phyloP scores from a whole-genome alignment of 2,113 vertebrate genomes.

The Ailurus styani region DNA sequence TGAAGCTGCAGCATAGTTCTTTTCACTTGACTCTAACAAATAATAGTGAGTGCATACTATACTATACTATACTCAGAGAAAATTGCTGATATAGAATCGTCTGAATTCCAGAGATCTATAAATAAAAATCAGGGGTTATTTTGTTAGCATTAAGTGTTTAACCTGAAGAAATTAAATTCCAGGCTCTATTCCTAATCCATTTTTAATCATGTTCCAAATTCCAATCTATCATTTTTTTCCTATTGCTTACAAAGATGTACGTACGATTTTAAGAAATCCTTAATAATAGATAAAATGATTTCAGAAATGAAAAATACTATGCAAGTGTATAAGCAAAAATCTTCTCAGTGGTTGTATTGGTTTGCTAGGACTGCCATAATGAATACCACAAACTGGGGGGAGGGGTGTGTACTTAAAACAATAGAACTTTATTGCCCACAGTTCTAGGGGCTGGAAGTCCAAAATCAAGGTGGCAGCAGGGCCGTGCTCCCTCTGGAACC shows the following conservation, averaged over 20 bases:
- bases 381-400: background rate
- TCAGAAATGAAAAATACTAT: conserved; percentile 26
- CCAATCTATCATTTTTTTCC: conserved; percentile 3
- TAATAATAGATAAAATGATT: conserved; percentile 9
- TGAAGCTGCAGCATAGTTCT: background rate
- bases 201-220: conserved; percentile 38
- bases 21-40: conserved; percentile 37
- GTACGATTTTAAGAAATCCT: conserved; percentile 34
- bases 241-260: conserved; percentile 31
- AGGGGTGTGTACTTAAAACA: background rate
- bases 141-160: conserved; percentile 25
- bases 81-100: conserved; percentile 3
- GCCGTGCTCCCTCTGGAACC: background rate
- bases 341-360: background rate
- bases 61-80: background rate
- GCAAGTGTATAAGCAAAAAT: background rate
- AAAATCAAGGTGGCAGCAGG: background rate
- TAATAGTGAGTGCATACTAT: background rate
- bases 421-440: background rate
- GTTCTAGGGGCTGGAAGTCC: background rate
- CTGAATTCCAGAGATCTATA: background rate
- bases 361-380: background rate
- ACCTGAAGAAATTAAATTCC: conserved; percentile 38
- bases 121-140: conserved; percentile 30
- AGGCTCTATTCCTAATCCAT: conserved; percentile 30